Base-by-base conservation (phyloP, 2,797 vertebrate species). In the Ptychobarbus kaznakovi region DNA sequence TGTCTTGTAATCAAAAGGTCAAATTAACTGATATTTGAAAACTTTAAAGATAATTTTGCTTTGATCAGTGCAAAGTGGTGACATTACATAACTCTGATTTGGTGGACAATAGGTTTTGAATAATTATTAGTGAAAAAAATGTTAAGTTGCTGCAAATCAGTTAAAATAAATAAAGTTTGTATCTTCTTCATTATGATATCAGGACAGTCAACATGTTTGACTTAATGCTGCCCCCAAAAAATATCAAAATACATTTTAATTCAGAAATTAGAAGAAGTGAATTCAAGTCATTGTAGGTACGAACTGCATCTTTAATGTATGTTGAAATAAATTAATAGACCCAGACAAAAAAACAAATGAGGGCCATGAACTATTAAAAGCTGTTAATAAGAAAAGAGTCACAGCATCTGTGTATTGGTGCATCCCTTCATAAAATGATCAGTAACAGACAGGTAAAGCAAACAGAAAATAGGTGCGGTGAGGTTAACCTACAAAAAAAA, bases 321-420 rank as follows among this genome's bases (percentile, higher is more conserved):
- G 12, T 32, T 20, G n/a, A 6, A 66, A 80, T 80, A 80, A 80
- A 65, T 65, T 65, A 79, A 79, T 20, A 46, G 5, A 65, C 40
- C 61, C 7, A 10, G 4, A 58, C 20, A 25, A 77, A 65, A 53
- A 28, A 69, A 42, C 15, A 32, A 32, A 32, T 8, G 1, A 61
- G 13, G 1, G 4, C 25, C 32, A n/a, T 7, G 35, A 35, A 28
- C 22, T 3, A 5, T 81, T 22, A 68, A 63, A 44, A 40, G 18
- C 15, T 18, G 16, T 58, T n/a, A 46, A 35, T 16, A 28, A 28
- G 6, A 51, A 38, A 63, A 73, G n/a, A 0, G 15, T 69, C 51
- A 61, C 3, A 20, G 40, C 73, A 73, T 76, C 3, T 32, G 11
- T 56, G 7, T 49, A 28, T 15, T 22, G 38, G 49, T 28, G 38